These are phyloP conservation scores for Drosophila virilis DNA, from an alignment of 1,140 invertebrate genomes.

Conservation along the genomic window DNA sequence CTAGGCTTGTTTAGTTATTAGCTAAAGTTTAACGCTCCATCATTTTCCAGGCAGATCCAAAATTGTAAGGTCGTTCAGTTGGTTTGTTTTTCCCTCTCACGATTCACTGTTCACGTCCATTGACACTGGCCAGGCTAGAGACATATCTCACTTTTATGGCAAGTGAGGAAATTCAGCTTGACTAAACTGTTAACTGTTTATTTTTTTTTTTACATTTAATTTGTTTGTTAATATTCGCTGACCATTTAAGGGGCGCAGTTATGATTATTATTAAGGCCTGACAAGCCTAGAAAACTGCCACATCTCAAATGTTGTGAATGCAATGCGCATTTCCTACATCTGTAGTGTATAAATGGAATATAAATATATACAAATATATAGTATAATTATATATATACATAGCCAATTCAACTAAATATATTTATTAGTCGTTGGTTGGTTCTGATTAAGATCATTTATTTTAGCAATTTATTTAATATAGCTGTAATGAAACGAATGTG, in stretches of 20 bases:
- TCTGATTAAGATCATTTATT: no score
- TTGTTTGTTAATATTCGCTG: constrained; percentile 33
- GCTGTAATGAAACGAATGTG: no score
- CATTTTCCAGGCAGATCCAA: constrained; percentile 17
- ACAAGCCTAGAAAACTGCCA: constrained; percentile 55
- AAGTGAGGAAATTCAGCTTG: constrained; percentile 34
- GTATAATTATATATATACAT: neutral
- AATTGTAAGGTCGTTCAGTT: constrained; percentile 39
- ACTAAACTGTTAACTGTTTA: constrained; percentile 39
- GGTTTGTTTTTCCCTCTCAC: constrained; percentile 6
- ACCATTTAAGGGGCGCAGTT: constrained; percentile 44
- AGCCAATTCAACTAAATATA: neutral
- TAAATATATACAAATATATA: neutral
- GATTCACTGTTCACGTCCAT: constrained; percentile 20
- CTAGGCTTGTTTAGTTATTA: constrained; percentile 6
- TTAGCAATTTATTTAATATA: neutral
- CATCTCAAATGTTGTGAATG: constrained; percentile 19
- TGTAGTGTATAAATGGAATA: neutral
- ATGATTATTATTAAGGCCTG: constrained; percentile 44
- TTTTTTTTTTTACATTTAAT: constrained; percentile 14
- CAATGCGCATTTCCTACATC: constrained; percentile 32
- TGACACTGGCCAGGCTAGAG: constrained; percentile 27
- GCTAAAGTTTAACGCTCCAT: constrained; percentile 12
- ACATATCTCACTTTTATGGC: constrained; percentile 26
- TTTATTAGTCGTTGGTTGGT: neutral